Percentiles rank a stretch among this genome's conserved stretches.
These are phyloP conservation scores for Pimpla rufipes DNA, from an alignment of 2,888 invertebrate species.

Conservation along the genomic window DNA sequence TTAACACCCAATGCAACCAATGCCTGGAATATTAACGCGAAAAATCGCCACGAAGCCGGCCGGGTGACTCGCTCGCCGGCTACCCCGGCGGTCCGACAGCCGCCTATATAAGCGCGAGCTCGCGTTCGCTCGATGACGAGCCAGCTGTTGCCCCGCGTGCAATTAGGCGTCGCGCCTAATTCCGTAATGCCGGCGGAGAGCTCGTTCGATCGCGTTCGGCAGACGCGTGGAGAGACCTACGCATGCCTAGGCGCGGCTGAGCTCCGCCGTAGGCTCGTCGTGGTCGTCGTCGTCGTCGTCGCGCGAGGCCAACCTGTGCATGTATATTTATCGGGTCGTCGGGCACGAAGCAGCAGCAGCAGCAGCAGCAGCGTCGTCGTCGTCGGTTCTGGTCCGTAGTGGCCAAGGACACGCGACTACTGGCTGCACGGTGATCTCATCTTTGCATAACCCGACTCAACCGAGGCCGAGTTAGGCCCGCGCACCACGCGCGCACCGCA, in stretches of 20 bases:
- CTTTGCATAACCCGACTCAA: constrained; percentile 78
- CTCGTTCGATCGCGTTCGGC: not conserved
- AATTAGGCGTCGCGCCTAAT: constrained; percentile 22
- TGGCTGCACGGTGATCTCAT: constrained; percentile 73
- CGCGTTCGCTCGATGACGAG: not conserved
- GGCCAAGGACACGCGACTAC: constrained; percentile 70
- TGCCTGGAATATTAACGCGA: no score
- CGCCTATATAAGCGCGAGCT: no score
- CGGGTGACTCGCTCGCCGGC: no score
- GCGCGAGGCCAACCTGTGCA: constrained; percentile 41
- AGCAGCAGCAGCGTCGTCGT: not conserved
- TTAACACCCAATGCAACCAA: no score
- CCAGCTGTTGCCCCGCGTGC: constrained; percentile 8
- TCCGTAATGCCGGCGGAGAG: constrained; percentile 19
- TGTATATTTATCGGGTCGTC: constrained; percentile 73
- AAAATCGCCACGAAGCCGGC: no score
- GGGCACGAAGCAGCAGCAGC: constrained; percentile 2
- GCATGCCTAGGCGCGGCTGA: not conserved
- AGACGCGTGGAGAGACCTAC: constrained; percentile 23
- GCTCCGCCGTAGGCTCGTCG: no score
- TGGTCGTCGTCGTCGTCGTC: not conserved
- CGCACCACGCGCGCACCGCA: constrained; percentile 61
- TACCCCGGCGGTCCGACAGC: no score
- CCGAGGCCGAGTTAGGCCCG: constrained; percentile 75
- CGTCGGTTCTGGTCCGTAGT: constrained; percentile 59